Evolutionary conservation across 2,888 invertebrate species (phyloP).

Genomic region (Allophyes oxyacanthae): DNA sequence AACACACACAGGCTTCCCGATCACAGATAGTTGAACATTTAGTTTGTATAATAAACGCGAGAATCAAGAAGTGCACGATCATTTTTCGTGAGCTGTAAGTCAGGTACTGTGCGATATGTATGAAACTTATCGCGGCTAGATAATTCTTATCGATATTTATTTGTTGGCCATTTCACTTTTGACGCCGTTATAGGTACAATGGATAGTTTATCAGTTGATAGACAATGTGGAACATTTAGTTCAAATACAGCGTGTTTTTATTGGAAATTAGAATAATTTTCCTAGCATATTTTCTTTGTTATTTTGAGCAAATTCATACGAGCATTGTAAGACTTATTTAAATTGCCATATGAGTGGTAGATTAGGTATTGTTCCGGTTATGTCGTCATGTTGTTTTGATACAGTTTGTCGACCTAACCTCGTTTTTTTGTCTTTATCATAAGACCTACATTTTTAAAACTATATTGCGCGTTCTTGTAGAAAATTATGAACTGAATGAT

Average conservation of each 20-base stretch:
- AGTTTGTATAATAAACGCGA: constrained; percentile 57
- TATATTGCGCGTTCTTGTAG: too few relatives aligned
- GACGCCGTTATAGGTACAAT: constrained; percentile 37
- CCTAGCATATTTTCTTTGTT: neutral
- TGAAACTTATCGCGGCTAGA: constrained; percentile 68
- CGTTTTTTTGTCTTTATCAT: constrained; percentile 8
- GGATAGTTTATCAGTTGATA: constrained; percentile 38
- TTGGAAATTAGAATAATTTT: neutral
- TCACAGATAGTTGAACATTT: constrained; percentile 72
- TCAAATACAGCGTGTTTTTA: constrained; percentile 3
- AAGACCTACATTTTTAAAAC: constrained; percentile 1
- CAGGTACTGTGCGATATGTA: constrained; percentile 51
- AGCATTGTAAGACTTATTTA: too few relatives aligned
- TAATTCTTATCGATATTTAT: constrained; percentile 66
- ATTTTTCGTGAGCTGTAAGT: constrained; percentile 54
- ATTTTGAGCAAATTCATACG: neutral
- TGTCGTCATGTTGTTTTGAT: constrained; percentile 9
- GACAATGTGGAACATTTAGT: constrained; percentile 20
- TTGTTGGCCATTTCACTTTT: constrained; percentile 79
- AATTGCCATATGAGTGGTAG: constrained; percentile 5
- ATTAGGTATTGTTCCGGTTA: constrained; percentile 18
- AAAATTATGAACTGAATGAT: too few relatives aligned
- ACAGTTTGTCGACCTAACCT: constrained; percentile 14
- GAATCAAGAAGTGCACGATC: constrained; percentile 54
- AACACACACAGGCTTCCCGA: constrained; percentile 66